These are phyloP conservation scores for Dione juno DNA, from an alignment of 2,888 invertebrate species.

Conservation along the genomic window DNA sequence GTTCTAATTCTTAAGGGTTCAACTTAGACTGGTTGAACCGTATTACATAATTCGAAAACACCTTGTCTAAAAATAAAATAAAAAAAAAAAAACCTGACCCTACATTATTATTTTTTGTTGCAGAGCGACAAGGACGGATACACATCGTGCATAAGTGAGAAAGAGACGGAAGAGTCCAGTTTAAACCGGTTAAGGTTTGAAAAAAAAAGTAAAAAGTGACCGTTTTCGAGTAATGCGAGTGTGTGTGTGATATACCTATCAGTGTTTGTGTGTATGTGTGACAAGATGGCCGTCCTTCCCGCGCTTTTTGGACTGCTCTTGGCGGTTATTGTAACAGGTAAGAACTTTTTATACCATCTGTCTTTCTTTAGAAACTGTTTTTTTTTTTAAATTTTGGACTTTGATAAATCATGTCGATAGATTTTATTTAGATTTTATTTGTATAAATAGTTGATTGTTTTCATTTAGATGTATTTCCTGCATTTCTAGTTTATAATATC, in stretches of 20 bases:
- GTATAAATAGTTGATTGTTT: background rate
- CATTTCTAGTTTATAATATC: background rate
- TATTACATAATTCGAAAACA: slow-evolving; percentile 56
- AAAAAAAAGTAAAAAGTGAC: slow-evolving; percentile 57
- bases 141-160: slow-evolving; percentile 49
- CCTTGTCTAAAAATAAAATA: slow-evolving; percentile 56
- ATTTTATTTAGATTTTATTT: background rate
- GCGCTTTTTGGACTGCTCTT: slow-evolving; percentile 73
- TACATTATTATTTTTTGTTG: slow-evolving; percentile 68
- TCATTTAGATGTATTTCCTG: background rate
- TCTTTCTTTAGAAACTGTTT: background rate
- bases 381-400: background rate
- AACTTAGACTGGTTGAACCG: slow-evolving; percentile 41
- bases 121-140: slow-evolving; percentile 64
- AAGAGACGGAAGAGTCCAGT: slow-evolving; percentile 62
- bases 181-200: slow-evolving; percentile 58
- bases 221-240: slow-evolving; percentile 67
- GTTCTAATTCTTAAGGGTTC: slow-evolving; percentile 20
- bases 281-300: slow-evolving; percentile 75
- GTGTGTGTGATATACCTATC: slow-evolving; percentile 52
- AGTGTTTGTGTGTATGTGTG: slow-evolving; percentile 55
- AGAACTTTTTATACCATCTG: slow-evolving; percentile 45
- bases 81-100: slow-evolving; percentile 32
- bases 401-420: slow-evolving; percentile 2
- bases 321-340: slow-evolving; percentile 70